Percentiles rank a stretch among this genome's conserved stretches.
Conservation (phyloP, 1,140 invertebrate genomes). For the silkworm (Bombyx mori) region ASM3026992v2 NC_085118.1:16557501-16558000, state of each 20-base stretch:
- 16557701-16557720: conserved; percentile 30
- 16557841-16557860: not conserved
- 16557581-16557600: conserved; percentile 19
- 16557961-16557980: not conserved
- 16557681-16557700: conserved; percentile 23
- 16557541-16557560: conserved; percentile 16
- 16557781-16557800: too few species aligned
- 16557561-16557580: conserved; percentile 9
- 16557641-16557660: conserved; percentile 27
- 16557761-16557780: too few species aligned
- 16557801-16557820: too few species aligned
- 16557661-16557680: conserved; percentile 55
- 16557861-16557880: not conserved
- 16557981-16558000: not conserved
- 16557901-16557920: not conserved
- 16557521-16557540: not conserved
- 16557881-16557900: not conserved
- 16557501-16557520: not conserved
- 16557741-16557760: not conserved
- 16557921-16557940: not conserved
- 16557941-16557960: not conserved
- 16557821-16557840: not conserved
- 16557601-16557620: conserved; percentile 8
- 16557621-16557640: conserved; percentile 16
- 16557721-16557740: conserved; percentile 4